phyloP scores from a whole-genome alignment of 1,140 invertebrate genomes.

The Drosophila littoralis region DNA sequence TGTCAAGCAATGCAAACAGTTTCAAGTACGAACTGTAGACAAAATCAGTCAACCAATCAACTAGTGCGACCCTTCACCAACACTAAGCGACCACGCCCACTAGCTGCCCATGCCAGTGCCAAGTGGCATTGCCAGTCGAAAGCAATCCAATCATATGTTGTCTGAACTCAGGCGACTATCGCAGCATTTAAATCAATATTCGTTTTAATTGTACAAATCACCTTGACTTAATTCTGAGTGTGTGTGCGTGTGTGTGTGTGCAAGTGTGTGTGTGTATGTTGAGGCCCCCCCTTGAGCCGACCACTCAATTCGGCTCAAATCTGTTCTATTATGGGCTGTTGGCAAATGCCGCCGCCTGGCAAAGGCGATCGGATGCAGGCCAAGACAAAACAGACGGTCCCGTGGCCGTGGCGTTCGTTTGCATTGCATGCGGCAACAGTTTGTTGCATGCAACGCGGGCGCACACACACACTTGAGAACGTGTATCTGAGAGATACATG shows the following conservation, averaged over 20 bases:
- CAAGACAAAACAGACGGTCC: conserved; percentile 28
- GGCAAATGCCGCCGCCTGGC: conserved; percentile 47
- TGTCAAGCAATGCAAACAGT: conserved; percentile 9
- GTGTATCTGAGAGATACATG: conserved; percentile 52
- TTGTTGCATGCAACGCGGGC: conserved; percentile 71
- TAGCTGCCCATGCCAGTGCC: conserved; percentile 2
- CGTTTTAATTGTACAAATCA: conserved; percentile 82
- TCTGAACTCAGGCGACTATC: conserved; percentile 45
- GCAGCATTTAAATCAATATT: conserved; percentile 77
- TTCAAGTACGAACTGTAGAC: conserved; percentile 11
- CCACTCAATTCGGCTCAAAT: conserved; percentile 67
- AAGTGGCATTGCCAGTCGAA: conserved; percentile 27
- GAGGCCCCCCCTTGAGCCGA: conserved; percentile 33
- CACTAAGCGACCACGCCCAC: conserved; percentile 37
- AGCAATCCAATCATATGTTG: conserved; percentile 39
- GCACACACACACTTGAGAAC: conserved; percentile 15
- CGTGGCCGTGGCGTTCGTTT: conserved; percentile 53
- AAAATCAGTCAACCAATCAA: conserved; percentile 42
- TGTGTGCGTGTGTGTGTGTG: conserved; percentile 14
- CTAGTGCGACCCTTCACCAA: conserved; percentile 39
- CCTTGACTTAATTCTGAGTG: conserved; percentile 76
- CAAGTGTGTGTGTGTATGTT: conserved; percentile 8
- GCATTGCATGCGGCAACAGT: conserved; percentile 53
- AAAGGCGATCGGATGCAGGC: conserved; percentile 62
- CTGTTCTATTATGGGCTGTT: conserved; percentile 73